These are phyloP conservation scores for Lycocorax pyrrhopterus DNA, from an alignment of 2,113 vertebrate genomes.

Conservation along the genomic window DNA sequence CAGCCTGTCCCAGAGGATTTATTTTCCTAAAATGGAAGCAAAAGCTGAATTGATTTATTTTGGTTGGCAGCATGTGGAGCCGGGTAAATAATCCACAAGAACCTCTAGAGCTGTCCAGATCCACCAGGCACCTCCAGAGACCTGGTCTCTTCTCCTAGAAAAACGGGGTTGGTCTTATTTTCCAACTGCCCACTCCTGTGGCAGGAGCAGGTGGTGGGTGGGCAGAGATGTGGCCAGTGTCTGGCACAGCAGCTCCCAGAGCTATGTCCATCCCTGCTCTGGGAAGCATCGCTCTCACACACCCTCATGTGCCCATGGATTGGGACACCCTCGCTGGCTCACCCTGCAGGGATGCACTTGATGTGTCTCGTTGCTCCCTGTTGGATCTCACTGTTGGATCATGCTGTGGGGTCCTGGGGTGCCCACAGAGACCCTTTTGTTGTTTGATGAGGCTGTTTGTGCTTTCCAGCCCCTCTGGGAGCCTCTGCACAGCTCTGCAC, in stretches of 20 bases:
- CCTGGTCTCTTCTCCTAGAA: fast-evolving
- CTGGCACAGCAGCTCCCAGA: background rate
- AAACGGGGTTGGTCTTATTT: fast-evolving
- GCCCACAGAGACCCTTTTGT: background rate
- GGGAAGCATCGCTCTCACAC: background rate
- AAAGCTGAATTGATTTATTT: constrained; percentile 39
- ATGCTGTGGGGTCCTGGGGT: fast-evolving
- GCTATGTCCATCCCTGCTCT: background rate
- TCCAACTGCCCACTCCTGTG: background rate
- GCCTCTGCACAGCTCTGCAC: background rate
- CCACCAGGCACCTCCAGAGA: background rate
- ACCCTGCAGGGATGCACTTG: background rate
- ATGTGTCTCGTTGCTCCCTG: background rate
- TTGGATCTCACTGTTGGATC: background rate
- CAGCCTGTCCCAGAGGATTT: background rate
- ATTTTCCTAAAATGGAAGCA: constrained; percentile 53
- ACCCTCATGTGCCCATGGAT: fast-evolving
- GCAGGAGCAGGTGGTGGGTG: background rate
- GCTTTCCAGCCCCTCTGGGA: background rate
- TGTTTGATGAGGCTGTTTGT: background rate
- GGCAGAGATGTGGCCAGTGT: background rate
- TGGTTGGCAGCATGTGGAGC: background rate
- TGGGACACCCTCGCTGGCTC: background rate
- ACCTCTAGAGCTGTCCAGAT: background rate
- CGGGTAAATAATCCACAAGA: background rate